Evolutionary conservation across 1,140 invertebrate species (phyloP).

Genomic region (Megalopta genalis): DNA sequence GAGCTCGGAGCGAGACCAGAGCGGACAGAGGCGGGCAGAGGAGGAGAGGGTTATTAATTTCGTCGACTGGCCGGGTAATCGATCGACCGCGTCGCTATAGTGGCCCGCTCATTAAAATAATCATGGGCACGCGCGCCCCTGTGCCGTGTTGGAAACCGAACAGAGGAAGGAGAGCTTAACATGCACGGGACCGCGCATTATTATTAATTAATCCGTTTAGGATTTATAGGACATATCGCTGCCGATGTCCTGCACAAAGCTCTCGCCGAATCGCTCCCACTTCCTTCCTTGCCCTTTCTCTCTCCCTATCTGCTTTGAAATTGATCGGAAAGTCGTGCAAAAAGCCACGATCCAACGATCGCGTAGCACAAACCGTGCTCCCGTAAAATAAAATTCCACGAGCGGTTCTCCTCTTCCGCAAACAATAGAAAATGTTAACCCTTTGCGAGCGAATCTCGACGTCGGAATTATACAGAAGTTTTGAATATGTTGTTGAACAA

Average conservation of each 20-base stretch:
- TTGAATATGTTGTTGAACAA: too few species aligned
- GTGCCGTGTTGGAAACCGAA: conserved; percentile 27
- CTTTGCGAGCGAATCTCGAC: too few species aligned
- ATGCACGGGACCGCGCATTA: conserved; percentile 60
- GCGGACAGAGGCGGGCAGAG: not conserved
- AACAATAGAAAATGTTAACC: too few species aligned
- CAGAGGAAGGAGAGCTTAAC: conserved; percentile 49
- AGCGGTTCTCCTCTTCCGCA: too few species aligned
- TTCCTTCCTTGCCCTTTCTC: not conserved
- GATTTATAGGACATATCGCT: conserved; percentile 59
- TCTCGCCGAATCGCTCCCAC: not conserved
- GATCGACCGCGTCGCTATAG: conserved; percentile 50
- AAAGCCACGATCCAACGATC: too few species aligned
- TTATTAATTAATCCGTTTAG: conserved; percentile 68
- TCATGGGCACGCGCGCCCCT: conserved; percentile 58
- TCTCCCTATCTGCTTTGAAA: too few species aligned
- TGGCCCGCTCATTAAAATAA: conserved; percentile 63
- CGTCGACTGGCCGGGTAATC: conserved; percentile 58
- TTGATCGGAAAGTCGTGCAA: too few species aligned
- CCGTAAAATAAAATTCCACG: too few species aligned
- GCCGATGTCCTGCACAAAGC: conserved; percentile 22
- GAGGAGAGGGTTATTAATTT: conserved; percentile 59
- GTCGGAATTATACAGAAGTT: too few species aligned
- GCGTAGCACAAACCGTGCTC: too few species aligned
- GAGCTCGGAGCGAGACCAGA: not conserved